These are phyloP conservation scores for Acanthopagrus latus DNA, from an alignment of 2,797 vertebrate genomes.

Conservation along the genomic window DNA sequence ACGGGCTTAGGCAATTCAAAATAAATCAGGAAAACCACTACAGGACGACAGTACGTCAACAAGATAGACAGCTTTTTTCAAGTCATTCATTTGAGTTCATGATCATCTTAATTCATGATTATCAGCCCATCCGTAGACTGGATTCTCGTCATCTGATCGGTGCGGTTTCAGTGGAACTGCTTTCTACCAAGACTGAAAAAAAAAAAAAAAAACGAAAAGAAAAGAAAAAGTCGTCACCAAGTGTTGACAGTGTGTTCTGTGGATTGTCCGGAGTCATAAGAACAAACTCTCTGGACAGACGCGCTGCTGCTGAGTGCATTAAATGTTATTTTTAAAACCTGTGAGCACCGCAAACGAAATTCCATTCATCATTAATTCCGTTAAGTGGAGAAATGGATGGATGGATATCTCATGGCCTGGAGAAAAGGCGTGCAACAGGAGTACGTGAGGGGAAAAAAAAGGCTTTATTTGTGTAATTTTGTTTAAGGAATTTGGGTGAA, in stretches of 20 bases:
- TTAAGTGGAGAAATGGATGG: conserved; percentile 19
- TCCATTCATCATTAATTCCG: conserved; percentile 48
- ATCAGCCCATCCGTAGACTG: too few species aligned
- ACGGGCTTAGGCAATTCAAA: too few species aligned
- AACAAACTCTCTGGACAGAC: conserved; percentile 42
- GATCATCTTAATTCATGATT: too few species aligned
- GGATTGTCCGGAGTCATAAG: conserved; percentile 28
- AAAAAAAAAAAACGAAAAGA: not conserved
- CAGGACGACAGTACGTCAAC: too few species aligned
- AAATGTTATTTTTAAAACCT: conserved; percentile 46
- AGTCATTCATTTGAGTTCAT: too few species aligned
- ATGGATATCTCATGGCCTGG: conserved; percentile 11
- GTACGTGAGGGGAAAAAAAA: not conserved
- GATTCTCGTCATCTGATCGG: not conserved
- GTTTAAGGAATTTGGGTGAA: not conserved
- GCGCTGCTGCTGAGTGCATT: conserved; percentile 34
- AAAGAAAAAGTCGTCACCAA: conserved; percentile 8
- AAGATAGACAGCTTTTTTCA: too few species aligned
- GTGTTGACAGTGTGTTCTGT: conserved; percentile 33
- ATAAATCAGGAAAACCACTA: too few species aligned
- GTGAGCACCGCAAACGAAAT: conserved; percentile 36
- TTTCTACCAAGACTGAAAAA: not conserved
- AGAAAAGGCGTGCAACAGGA: not conserved
- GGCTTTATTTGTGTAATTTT: too few species aligned
- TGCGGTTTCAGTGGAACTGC: conserved; percentile 23